Base-by-base conservation (phyloP, 2,113 vertebrate genomes). In the Trogon surrucura region DNA sequence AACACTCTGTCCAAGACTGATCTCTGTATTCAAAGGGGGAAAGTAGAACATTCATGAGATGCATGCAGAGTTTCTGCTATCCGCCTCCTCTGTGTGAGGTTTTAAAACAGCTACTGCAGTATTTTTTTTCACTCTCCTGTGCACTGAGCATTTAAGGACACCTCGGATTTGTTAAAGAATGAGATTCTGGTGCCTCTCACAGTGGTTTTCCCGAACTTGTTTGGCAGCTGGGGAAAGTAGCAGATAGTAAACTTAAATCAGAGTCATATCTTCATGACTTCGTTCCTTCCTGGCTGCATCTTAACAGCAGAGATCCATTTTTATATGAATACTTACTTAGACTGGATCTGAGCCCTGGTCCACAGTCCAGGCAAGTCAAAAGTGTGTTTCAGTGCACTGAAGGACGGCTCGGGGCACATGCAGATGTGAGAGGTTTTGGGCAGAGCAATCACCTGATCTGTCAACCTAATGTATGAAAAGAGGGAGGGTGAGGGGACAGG, bases 11-110 rank as follows among this genome's bases (percentile, higher is more conserved):
- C 98, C 96, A 98, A 98, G 98, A 98, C 98, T 98, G 98, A 99
- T 99, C 98, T 98, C 98, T 98, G 98, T 94, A 99, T 99, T 99
- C 98, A 99, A 74, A 97, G 90, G 97, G 97, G 97, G 98, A 99
- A 99, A 99, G 98, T 98, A 97, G 98, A 99, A 98, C 98, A 95
- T 98, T 98, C 99, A 99, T 99, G 99, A 99, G 98, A 97, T 98
- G 99, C 99, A 99, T 99, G 98, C 98, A 98, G 98, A 99, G 98
- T 97, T 97, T 95, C 97, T 98, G 94, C 74, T 96, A 94, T 94
- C 95, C 64, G 74, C 95, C 94, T 97, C 79, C 87, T 89, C 96
- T 97, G 67, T 95, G 94, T 54, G 94, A 98, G 97, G 88, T 97
- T 97, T 98, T 95, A 95, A 96, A 97, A 96, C 83, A 78, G 88